Percentiles rank a stretch among this genome's conserved stretches.
phyloP scores from a whole-genome alignment of 2,888 invertebrate species.

The Pterostichus niger region DNA sequence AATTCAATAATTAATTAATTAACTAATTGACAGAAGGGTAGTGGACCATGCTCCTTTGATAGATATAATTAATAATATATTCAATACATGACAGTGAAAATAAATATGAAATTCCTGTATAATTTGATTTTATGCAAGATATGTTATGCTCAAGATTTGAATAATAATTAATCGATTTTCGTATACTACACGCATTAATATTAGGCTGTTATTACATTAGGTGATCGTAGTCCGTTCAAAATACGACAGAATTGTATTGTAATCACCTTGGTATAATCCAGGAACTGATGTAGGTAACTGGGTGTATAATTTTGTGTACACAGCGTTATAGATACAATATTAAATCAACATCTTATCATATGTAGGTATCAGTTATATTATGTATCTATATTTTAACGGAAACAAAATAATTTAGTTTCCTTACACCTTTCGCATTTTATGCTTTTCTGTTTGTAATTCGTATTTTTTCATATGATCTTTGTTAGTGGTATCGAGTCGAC shows the following conservation, averaged over 20 bases:
- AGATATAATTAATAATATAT: too few relatives aligned
- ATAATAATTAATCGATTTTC: constrained; percentile 35
- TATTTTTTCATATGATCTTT: too few relatives aligned
- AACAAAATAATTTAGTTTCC: too few relatives aligned
- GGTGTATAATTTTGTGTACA: constrained; percentile 13
- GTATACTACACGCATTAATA: neutral
- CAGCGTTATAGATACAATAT: neutral
- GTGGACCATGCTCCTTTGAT: too few relatives aligned
- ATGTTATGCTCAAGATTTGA: constrained; percentile 30
- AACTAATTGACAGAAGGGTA: too few relatives aligned
- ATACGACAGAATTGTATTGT: constrained; percentile 14
- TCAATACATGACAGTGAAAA: too few relatives aligned
- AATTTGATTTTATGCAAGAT: neutral
- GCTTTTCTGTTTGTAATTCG: too few relatives aligned
- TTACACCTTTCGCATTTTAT: too few relatives aligned
- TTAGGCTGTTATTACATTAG: constrained; percentile 19
- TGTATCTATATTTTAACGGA: too few relatives aligned
- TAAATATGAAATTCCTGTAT: too few relatives aligned
- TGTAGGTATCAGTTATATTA: neutral
- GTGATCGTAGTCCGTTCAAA: neutral
- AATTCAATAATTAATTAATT: too few relatives aligned
- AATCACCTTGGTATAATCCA: constrained; percentile 14
- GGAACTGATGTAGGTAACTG: constrained; percentile 10
- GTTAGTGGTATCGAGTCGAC: too few relatives aligned
- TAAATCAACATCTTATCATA: constrained; percentile 9